These are phyloP conservation scores for Geococcyx californianus DNA, from an alignment of 2,113 vertebrate genomes.

Conservation along the genomic window DNA sequence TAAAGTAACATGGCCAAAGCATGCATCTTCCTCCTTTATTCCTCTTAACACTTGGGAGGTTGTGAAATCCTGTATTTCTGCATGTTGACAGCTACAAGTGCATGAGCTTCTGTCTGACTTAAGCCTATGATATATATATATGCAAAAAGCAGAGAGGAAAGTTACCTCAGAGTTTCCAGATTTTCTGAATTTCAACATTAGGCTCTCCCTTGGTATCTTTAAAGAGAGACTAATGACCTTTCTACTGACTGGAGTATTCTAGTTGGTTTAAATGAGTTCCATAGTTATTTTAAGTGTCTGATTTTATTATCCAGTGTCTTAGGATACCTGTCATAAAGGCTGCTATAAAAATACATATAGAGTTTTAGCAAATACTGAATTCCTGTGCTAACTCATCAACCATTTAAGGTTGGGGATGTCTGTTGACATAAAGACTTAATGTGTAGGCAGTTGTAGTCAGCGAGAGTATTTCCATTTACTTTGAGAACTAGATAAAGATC, in stretches of 20 bases:
- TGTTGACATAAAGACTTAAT: neutral
- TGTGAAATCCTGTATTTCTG: neutral
- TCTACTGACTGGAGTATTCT: neutral
- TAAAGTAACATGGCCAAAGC: neutral
- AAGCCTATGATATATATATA: neutral
- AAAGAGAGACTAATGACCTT: neutral
- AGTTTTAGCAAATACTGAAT: neutral
- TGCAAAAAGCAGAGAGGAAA: neutral
- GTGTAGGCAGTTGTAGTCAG: neutral
- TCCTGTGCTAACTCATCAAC: neutral
- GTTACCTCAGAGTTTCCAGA: neutral
- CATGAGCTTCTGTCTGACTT: neutral
- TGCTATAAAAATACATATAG: neutral
- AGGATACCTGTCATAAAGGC: neutral
- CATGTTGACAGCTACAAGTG: neutral
- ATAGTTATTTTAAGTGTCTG: slow-evolving; percentile 3
- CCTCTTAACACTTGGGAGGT: neutral
- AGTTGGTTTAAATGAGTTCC: neutral
- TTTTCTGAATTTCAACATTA: neutral
- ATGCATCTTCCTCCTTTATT: neutral
- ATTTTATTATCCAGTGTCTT: neutral
- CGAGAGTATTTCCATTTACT: neutral
- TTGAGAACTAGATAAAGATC: neutral
- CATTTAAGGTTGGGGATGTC: neutral
- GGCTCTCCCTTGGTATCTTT: neutral